phyloP scores from a whole-genome alignment of 2,888 invertebrate genomes.

The Tridacna gigas region DNA sequence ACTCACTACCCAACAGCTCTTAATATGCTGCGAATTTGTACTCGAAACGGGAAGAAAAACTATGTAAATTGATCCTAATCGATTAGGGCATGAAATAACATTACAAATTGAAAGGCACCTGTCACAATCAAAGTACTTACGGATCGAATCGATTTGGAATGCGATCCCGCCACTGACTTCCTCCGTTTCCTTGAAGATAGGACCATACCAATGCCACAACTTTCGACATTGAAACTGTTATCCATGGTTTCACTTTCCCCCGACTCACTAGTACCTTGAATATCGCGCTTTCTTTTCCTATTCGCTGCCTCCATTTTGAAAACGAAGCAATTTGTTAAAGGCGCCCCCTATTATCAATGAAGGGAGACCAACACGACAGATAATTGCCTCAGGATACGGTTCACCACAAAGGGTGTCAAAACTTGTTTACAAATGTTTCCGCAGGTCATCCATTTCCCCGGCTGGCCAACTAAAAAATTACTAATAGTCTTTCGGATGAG shows the following conservation, averaged over 20 bases:
- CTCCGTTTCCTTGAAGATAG: slow-evolving; percentile 55
- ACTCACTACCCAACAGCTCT: too few species aligned
- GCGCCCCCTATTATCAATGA: slow-evolving; percentile 4
- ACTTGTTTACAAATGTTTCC: background rate
- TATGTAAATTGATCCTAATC: background rate
- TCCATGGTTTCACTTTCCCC: slow-evolving; percentile 46
- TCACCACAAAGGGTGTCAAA: background rate
- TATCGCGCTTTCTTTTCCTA: slow-evolving; percentile 74
- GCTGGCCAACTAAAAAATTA: too few species aligned
- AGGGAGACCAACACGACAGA: background rate
- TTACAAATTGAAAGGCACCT: slow-evolving; percentile 21
- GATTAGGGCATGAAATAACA: slow-evolving; percentile 9
- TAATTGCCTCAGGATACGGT: background rate
- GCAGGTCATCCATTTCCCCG: too few species aligned
- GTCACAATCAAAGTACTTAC: slow-evolving; percentile 38
- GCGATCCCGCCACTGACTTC: slow-evolving; percentile 46
- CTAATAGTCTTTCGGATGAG: too few species aligned
- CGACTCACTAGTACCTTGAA: slow-evolving; percentile 64
- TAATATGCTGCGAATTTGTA: too few species aligned
- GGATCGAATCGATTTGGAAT: slow-evolving; percentile 25
- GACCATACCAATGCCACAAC: slow-evolving; percentile 57
- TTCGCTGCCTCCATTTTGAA: slow-evolving; percentile 66
- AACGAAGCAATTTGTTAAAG: background rate
- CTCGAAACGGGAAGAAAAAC: too few species aligned
- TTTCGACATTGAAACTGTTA: slow-evolving; percentile 61